phyloP scores from a whole-genome alignment of 1,140 invertebrate genomes.

The Laodelphax striatellus region DNA sequence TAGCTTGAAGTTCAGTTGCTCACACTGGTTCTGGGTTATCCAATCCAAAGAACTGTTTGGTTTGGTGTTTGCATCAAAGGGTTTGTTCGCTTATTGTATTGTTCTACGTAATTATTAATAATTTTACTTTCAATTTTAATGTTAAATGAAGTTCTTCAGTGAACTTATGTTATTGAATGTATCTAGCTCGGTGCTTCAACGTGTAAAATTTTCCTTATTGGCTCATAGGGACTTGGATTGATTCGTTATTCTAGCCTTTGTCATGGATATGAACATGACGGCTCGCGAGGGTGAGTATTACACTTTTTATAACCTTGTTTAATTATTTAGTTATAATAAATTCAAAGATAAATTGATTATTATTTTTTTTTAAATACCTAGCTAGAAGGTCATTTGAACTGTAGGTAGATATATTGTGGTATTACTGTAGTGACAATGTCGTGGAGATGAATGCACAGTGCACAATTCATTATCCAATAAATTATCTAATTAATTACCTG shows the following conservation, averaged over 20 bases:
- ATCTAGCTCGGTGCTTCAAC: background rate
- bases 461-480: too few relatives aligned
- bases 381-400: too few relatives aligned
- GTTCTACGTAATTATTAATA: background rate
- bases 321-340: background rate
- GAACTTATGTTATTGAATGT: background rate
- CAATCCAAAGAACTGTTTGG: too few relatives aligned
- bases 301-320: background rate
- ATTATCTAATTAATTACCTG: too few relatives aligned
- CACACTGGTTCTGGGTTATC: too few relatives aligned
- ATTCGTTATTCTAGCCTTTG: background rate
- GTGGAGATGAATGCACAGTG: too few relatives aligned
- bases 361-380: too few relatives aligned
- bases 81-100: background rate
- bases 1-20: too few relatives aligned
- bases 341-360: too few relatives aligned
- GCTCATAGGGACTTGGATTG: background rate
- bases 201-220: background rate
- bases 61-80: background rate
- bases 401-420: too few relatives aligned
- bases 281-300: background rate
- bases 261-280: slow-evolving; percentile 3
- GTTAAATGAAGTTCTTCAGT: background rate
- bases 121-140: background rate
- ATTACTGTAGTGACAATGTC: too few relatives aligned